Percentiles rank a stretch among this genome's conserved stretches.
Evolutionary conservation across 2,888 invertebrate genomes (phyloP).

Genomic region (Harpalus rubripes): DNA sequence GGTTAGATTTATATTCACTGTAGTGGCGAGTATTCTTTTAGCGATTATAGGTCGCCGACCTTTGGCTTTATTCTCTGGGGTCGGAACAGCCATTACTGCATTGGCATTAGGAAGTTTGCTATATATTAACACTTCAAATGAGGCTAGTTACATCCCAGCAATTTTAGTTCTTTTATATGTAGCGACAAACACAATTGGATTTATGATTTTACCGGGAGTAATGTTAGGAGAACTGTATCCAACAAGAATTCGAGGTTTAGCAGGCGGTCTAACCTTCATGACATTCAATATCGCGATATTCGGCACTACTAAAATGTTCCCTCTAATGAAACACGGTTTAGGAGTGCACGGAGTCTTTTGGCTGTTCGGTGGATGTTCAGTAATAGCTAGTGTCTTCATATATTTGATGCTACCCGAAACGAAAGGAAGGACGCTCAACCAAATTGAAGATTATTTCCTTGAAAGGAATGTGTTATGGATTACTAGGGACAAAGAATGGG

Average conservation of each 20-base stretch:
- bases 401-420: conserved; percentile 87
- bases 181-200: conserved; percentile 85
- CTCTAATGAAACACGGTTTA: conserved; percentile 80
- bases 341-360: conserved; percentile 85
- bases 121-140: conserved; percentile 75
- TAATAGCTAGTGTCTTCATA: conserved; percentile 83
- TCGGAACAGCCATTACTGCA: conserved; percentile 84
- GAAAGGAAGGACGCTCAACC: conserved; percentile 84
- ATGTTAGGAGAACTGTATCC: conserved; percentile 89
- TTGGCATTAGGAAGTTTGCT: conserved; percentile 81
- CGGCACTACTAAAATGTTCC: conserved; percentile 85
- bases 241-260: conserved; percentile 85
- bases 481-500: conserved; percentile 76
- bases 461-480: conserved; percentile 83
- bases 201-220: conserved; percentile 87
- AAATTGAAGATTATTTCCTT: conserved; percentile 89
- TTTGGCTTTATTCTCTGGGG: conserved; percentile 83
- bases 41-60: conserved; percentile 83
- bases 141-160: conserved; percentile 76
- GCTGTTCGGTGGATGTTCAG: conserved; percentile 83
- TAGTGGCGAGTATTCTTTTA: conserved; percentile 83
- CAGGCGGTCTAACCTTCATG: conserved; percentile 87
- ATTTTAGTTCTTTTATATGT: conserved; percentile 84
- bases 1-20: conserved; percentile 83
- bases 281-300: conserved; percentile 85